Base-by-base conservation (phyloP, 2,888 invertebrate genomes). In the Tipula lateralis region DNA sequence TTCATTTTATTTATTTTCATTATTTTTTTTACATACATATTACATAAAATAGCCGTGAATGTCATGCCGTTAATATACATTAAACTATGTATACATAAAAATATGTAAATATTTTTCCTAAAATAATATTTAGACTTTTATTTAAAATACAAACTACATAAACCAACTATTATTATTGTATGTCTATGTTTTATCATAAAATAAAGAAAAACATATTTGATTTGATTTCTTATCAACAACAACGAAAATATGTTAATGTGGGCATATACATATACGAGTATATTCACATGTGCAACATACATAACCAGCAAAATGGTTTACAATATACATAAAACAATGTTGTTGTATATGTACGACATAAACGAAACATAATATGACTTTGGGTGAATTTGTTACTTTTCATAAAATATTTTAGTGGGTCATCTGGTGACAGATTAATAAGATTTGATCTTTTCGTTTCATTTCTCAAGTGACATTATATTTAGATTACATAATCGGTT, bases 1-100 rank as follows among this genome's bases (percentile, higher is more conserved):
- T 66, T 66, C 66, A 66, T 66, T 66, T 24, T 44, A 16, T n/a
- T 44, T 44, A 44, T 44, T n/a, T 44, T n/a, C 16, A 16, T 24
- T 66, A 66, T 66, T 24, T 66, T 9, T 9, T 66, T 66, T 66
- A 24, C 44, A n/a, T 44, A 44, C 44, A 44, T n/a, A 9, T 9
- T 36, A 36, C 66, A 66, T 24, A 66, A 66, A 66, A 66, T 66
- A 66, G 66, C 66, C 66, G 66, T 66, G 66, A 66, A 66, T 66
- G 66, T 66, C 66, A 66, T 24, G 66, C 66, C 66, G 24, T 66
- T 66, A 66, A 66, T 66, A 24, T 66, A 66, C 12, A 66, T 66
- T 66, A 19, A 66, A 66, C 66, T 24, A 66, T 66, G 24, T 66
- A 24, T n/a, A 66, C 19, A 66, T 24, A 3, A 24, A 66, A 9